phyloP scores from a whole-genome alignment of 2,888 invertebrate species.

The Crioceris asparagi region DNA sequence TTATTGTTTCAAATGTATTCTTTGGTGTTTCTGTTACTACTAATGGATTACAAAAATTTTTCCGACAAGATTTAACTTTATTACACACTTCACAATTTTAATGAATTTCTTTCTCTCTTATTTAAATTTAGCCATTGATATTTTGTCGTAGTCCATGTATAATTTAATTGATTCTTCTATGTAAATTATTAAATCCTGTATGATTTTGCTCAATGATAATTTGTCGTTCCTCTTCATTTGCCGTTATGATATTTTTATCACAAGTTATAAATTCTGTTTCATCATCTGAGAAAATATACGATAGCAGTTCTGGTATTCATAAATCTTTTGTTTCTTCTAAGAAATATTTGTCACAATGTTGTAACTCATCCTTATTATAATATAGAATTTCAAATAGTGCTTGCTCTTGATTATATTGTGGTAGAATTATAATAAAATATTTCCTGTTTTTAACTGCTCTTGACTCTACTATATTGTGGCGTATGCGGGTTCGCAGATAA shows the following conservation, averaged over 20 bases:
- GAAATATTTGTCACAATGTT: neutral
- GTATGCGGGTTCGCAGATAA: no score
- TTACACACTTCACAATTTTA: neutral
- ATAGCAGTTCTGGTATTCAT: neutral
- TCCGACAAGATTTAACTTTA: neutral
- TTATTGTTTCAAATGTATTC: conserved; percentile 10
- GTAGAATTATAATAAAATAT: no score
- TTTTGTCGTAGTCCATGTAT: neutral
- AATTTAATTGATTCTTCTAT: neutral
- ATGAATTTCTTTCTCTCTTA: neutral
- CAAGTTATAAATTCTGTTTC: neutral
- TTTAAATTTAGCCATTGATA: neutral
- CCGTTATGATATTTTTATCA: no score
- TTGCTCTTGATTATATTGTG: no score
- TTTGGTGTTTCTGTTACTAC: no score
- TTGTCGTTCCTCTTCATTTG: neutral
- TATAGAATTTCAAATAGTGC: neutral
- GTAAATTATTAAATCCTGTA: neutral
- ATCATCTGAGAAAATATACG: neutral
- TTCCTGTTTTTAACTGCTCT: no score
- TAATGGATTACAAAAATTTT: conserved; percentile 6
- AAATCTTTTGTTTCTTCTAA: no score
- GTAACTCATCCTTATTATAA: neutral
- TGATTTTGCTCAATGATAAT: neutral
- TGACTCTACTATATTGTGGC: neutral